These are phyloP conservation scores for Sigmodon hispidus DNA, from an alignment of 2,113 vertebrate species.

Conservation along the genomic window DNA sequence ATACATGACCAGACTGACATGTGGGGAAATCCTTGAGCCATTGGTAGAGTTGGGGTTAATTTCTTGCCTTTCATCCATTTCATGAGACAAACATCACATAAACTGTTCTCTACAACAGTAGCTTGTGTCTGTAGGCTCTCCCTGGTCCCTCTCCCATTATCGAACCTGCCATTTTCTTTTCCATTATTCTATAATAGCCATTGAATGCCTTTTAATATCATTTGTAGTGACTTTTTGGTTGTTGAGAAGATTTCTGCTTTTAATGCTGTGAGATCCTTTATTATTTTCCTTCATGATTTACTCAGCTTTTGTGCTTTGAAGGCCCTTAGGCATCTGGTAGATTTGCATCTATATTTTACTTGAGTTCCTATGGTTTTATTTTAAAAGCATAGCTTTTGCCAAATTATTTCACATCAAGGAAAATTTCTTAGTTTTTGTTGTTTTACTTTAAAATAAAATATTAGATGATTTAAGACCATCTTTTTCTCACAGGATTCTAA, in stretches of 20 bases:
- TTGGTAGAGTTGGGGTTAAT: background rate
- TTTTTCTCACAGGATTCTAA: background rate
- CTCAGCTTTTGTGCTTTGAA: background rate
- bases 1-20: background rate
- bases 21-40: background rate
- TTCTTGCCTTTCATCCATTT: background rate
- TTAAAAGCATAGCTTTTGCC: slow-evolving; percentile 6
- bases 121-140: background rate
- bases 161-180: slow-evolving; percentile 35
- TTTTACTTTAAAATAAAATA: background rate
- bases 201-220: slow-evolving; percentile 29
- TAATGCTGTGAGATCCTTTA: background rate
- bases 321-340: background rate
- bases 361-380: slow-evolving; percentile 22
- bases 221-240: slow-evolving; percentile 7
- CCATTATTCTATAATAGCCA: slow-evolving; percentile 27
- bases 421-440: background rate
- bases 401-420: slow-evolving; percentile 36
- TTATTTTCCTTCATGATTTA: slow-evolving; percentile 29
- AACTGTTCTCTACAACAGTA: background rate
- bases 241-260: slow-evolving; percentile 10
- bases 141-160: background rate
- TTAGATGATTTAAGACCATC: background rate
- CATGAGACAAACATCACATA: background rate
- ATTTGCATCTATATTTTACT: slow-evolving; percentile 21